A percentile compares a stretch with the other conserved stretches of the same genome.
Conservation (phyloP, 1,140 invertebrate genomes). For the Papilio dardanus region DNA sequence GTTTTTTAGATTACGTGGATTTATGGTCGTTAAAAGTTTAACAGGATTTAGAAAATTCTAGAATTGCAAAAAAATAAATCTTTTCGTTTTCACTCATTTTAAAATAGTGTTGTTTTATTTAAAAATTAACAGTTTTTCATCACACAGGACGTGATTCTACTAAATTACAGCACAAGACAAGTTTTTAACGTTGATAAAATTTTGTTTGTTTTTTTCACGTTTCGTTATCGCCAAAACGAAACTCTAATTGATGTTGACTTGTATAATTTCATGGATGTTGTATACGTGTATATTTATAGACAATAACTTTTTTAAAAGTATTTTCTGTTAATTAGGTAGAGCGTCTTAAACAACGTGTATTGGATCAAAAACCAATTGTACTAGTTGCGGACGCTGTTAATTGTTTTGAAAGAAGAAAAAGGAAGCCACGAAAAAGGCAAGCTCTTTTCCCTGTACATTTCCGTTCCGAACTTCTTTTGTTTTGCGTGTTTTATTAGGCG, state of each 20-base stretch:
- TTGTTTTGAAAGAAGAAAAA: conserved; percentile 56
- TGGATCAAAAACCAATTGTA: conserved; percentile 62
- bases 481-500: background rate
- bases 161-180: background rate
- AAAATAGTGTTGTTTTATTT: background rate
- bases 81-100: too few relatives aligned
- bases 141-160: background rate
- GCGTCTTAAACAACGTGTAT: conserved; percentile 60
- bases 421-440: conserved; percentile 2
- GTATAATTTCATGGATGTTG: background rate
- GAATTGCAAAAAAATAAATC: too few relatives aligned
- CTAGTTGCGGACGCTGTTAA: conserved; percentile 61
- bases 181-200: background rate
- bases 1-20: too few relatives aligned
- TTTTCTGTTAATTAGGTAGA: conserved; percentile 53
- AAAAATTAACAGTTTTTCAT: background rate
- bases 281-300: background rate
- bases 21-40: too few relatives aligned
- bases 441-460: too few relatives aligned
- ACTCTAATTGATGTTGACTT: background rate
- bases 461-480: too few relatives aligned
- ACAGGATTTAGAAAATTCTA: too few relatives aligned
- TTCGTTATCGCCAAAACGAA: background rate
- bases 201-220: background rate
- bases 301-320: background rate